Conservation (phyloP, 2,797 vertebrate species). For the Pseudochirops corinnae region DNA sequence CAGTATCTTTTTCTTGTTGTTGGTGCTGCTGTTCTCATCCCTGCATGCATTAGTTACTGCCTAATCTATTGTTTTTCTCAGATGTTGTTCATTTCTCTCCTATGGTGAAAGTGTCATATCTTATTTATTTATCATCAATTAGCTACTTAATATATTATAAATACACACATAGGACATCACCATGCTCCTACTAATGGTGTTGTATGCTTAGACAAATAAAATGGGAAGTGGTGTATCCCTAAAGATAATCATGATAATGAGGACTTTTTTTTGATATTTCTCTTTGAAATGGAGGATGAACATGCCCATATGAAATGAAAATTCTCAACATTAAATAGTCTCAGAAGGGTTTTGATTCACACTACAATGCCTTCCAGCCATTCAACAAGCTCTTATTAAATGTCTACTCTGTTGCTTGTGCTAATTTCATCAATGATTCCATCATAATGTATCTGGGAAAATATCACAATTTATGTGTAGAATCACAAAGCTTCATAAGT, state of each 20-base stretch:
- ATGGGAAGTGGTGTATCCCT: background rate
- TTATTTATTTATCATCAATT: background rate
- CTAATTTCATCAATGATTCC: background rate
- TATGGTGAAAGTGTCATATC: background rate
- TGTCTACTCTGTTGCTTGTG: background rate
- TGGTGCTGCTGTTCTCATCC: background rate
- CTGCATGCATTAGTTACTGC: background rate
- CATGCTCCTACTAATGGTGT: background rate
- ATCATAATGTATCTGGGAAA: background rate
- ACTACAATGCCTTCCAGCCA: conserved; percentile 31
- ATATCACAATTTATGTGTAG: background rate
- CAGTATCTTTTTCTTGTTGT: background rate
- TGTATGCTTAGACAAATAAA: background rate
- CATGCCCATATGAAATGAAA: conserved; percentile 65
- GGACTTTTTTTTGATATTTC: conserved; percentile 58
- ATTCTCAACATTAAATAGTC: conserved; percentile 68
- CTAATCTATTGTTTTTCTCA: background rate
- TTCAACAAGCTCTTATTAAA: conserved; percentile 24
- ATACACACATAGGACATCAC: background rate
- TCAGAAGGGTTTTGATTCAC: conserved; percentile 54
- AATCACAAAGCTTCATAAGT: background rate
- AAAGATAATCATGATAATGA: conserved; percentile 68
- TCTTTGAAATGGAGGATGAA: conserved; percentile 68
- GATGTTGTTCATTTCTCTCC: background rate
- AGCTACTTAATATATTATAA: background rate